phyloP scores from a whole-genome alignment of 2,797 vertebrate species.

The Onychomys arenicola region DNA sequence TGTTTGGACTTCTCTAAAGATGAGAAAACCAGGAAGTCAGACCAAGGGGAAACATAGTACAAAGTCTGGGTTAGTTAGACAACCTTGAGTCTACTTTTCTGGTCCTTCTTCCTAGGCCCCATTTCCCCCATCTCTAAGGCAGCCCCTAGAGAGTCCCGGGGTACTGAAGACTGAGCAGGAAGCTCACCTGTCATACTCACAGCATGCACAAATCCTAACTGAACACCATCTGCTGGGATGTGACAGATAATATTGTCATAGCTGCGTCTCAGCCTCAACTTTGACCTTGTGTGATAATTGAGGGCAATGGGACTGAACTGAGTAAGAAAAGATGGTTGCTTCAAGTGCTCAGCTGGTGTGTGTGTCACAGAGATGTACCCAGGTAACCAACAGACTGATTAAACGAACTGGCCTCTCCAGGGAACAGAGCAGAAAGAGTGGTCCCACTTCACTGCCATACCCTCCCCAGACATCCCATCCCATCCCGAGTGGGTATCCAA shows the following conservation, averaged over 20 bases:
- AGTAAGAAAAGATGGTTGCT: not conserved
- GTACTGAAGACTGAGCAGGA: not conserved
- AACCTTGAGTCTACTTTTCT: not conserved
- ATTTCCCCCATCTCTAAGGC: not conserved
- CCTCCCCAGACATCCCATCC: not conserved
- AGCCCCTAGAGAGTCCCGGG: not conserved
- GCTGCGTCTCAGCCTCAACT: constrained; percentile 3
- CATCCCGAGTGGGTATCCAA: not conserved
- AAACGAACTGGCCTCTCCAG: not conserved
- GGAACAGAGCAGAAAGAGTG: constrained; percentile 1
- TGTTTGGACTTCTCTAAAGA: constrained; percentile 27
- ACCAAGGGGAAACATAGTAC: not conserved
- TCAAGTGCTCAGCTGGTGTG: not conserved
- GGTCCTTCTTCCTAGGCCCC: not conserved
- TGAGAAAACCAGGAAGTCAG: constrained; percentile 7
- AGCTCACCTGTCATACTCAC: not conserved
- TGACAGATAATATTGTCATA: not conserved
- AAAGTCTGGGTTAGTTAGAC: not conserved
- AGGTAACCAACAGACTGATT: not conserved
- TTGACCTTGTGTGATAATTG: not conserved
- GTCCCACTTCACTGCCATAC: not conserved
- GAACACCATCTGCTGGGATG: not conserved
- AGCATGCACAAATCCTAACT: not conserved
- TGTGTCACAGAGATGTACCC: not conserved
- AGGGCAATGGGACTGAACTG: not conserved